These are phyloP conservation scores for Syngnathus floridae DNA, from an alignment of 2,113 vertebrate species.

Conservation along the genomic window DNA sequence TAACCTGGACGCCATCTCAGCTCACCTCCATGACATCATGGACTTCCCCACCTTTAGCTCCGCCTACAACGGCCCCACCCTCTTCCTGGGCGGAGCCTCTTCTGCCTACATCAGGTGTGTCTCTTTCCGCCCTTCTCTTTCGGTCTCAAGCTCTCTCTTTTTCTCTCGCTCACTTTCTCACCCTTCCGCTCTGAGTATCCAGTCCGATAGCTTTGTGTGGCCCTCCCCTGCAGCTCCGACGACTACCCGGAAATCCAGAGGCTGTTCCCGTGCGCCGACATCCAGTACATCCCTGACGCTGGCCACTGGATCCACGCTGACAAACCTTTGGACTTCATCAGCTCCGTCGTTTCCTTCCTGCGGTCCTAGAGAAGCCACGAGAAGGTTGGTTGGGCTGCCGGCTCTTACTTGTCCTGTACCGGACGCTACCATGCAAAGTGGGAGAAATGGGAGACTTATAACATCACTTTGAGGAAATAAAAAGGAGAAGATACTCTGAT, in stretches of 20 bases:
- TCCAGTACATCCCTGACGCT: slow-evolving; percentile 81
- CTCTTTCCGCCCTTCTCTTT: not conserved
- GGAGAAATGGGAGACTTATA: not conserved
- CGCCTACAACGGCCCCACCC: slow-evolving; percentile 76
- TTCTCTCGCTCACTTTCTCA: too few species aligned
- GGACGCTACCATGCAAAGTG: not conserved
- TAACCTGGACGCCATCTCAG: slow-evolving; percentile 83
- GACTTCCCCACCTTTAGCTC: slow-evolving; percentile 75
- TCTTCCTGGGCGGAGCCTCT: slow-evolving; percentile 86
- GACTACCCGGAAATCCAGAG: slow-evolving; percentile 82
- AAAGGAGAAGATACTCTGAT: not conserved
- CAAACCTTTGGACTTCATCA: slow-evolving; percentile 82
- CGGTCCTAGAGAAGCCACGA: slow-evolving; percentile 54
- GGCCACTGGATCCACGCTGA: slow-evolving; percentile 90
- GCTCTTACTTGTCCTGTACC: not conserved
- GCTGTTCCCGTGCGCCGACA: slow-evolving; percentile 77
- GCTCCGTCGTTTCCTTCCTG: slow-evolving; percentile 78
- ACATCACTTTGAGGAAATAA: not conserved
- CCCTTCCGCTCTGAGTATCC: too few species aligned
- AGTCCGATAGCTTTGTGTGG: too few species aligned
- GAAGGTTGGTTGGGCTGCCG: not conserved
- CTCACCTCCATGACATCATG: slow-evolving; percentile 75
- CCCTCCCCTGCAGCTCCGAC: slow-evolving; percentile 65
- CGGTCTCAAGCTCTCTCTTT: too few species aligned
- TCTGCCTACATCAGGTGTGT: slow-evolving; percentile 84